Evolutionary conservation across 2,797 vertebrate genomes (phyloP).

Genomic region (Thripadectes ignobilis): DNA sequence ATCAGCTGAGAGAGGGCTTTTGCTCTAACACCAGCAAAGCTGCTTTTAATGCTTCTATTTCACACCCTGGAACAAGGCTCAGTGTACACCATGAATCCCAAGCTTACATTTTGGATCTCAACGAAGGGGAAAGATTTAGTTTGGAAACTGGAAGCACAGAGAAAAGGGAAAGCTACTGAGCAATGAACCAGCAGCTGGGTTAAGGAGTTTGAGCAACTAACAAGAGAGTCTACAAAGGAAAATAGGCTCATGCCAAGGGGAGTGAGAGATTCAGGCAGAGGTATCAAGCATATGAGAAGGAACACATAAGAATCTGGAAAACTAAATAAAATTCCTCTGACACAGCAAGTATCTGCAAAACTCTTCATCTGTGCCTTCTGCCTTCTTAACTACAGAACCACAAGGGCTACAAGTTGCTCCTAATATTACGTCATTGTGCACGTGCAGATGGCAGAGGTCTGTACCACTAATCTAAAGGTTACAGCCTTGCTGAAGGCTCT

Average conservation of each 20-base stretch:
- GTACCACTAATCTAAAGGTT: slow-evolving; percentile 43
- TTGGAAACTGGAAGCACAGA: neutral
- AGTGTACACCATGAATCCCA: neutral
- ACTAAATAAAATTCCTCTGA: neutral
- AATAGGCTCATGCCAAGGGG: neutral
- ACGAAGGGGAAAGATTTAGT: neutral
- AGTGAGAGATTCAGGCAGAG: neutral
- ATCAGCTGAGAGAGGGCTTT: neutral
- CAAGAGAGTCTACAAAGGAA: neutral
- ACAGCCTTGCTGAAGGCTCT: slow-evolving; percentile 13
- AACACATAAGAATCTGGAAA: neutral
- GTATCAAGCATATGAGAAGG: neutral
- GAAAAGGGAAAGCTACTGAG: neutral
- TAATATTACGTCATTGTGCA: neutral
- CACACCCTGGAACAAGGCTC: neutral
- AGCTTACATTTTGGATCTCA: neutral
- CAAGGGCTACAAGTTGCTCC: neutral
- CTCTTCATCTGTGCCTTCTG: neutral
- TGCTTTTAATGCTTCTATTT: neutral
- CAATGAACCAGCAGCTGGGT: neutral
- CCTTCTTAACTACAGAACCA: neutral
- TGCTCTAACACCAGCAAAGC: neutral
- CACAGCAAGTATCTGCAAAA: neutral
- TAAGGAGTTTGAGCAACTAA: neutral
- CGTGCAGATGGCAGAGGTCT: neutral